Evolutionary conservation across 2,797 vertebrate species (phyloP), one percentile per base, ranked within the genome.

Genomic region (Salmo trutta): DNA sequence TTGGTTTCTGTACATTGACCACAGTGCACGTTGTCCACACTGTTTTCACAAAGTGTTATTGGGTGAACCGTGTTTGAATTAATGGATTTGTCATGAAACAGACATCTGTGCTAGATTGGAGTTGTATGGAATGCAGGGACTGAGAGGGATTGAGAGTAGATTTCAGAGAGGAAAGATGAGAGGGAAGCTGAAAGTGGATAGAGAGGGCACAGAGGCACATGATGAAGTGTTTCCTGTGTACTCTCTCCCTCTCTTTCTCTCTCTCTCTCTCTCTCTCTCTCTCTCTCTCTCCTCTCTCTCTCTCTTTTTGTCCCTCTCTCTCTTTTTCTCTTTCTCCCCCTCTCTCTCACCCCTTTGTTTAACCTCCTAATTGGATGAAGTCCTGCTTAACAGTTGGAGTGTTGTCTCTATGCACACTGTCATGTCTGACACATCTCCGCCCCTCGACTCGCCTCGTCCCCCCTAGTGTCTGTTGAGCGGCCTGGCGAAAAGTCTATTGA

Each of bases 311-410:
- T 78, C 53, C 3, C 74, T 65, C 78, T 70, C 21, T 19, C 75
- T 41, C 78, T 80, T 62, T 77, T 54, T 52, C 31, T 56, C 70
- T 52, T n/a, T 56, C 70, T 2, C 56, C 64, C 5, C 41, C 24
- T 70, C 64, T 74, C 53, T 65, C 27, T 64, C 19, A 76, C 75
- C 27, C 82, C 79, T 88, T 91, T 91, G 88, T 92, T 90, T 90
- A 91, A 88, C 86, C 88, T 87, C 84, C 84, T 91, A 91, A 91
- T 89, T 90, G 82, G 84, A 87, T 86, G 81, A 87, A 74, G 77
- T 90, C 80, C 80, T 76, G 33, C 17, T 56, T 79, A 77, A 81
- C 80, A 80, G 82, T 79, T 80, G 56, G 56, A 84, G 78, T 36
- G 33, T 36, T 36, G 33, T 70, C 81, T 85, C 84, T 81, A 82